These are phyloP conservation scores for Podabrus alpinus DNA, from an alignment of 2,888 invertebrate species.

Conservation along the genomic window DNA sequence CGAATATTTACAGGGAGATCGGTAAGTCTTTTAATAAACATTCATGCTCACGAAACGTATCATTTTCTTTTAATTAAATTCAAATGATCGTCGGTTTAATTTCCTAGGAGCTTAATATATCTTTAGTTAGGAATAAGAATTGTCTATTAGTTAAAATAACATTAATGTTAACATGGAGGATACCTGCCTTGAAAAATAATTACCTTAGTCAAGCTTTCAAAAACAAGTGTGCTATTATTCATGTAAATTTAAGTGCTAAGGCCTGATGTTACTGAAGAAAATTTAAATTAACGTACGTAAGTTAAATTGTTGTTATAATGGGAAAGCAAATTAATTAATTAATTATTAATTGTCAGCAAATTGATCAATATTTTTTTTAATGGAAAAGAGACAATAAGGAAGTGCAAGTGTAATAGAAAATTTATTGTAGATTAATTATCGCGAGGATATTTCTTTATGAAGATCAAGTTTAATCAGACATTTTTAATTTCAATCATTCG, in stretches of 20 bases:
- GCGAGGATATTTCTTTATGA: background rate
- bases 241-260: conserved; percentile 2
- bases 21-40: background rate
- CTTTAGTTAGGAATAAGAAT: background rate
- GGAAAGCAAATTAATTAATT: background rate
- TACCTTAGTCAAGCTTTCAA: background rate
- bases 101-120: background rate
- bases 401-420: too few species aligned
- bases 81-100: background rate
- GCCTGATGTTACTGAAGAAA: background rate
- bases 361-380: background rate
- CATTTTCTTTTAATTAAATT: background rate
- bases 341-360: background rate
- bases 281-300: background rate
- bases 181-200: background rate
- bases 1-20: background rate
- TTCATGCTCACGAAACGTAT: background rate
- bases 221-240: background rate
- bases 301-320: background rate
- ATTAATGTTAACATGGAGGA: background rate
- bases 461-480: background rate
- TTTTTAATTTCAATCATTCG: background rate
- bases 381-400: too few species aligned
- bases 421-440: background rate
- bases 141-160: background rate